Evolutionary conservation across 2,113 vertebrate species (phyloP).

Genomic region (Plotosus lineatus): DNA sequence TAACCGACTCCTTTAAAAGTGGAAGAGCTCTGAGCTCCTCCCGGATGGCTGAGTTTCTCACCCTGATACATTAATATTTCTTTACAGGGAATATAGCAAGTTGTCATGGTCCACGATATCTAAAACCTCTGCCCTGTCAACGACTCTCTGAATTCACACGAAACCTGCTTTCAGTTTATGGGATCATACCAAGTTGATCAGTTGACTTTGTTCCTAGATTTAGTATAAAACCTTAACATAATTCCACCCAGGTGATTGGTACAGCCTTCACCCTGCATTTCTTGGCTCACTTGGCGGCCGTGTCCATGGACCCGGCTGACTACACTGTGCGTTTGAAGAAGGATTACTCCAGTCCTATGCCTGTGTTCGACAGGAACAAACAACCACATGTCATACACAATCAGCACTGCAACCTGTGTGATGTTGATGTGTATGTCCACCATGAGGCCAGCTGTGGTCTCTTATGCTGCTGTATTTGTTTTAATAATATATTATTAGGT

Average conservation of each 20-base stretch:
- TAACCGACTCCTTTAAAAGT: too few species aligned
- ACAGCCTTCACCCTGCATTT: slow-evolving; percentile 64
- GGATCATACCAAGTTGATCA: background rate
- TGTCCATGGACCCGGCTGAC: slow-evolving; percentile 73
- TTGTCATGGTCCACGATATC: background rate
- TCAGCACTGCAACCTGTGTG: slow-evolving; percentile 74
- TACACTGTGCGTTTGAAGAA: slow-evolving; percentile 65
- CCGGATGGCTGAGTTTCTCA: too few species aligned
- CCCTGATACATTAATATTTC: too few species aligned
- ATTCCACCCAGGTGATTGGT: slow-evolving; percentile 60
- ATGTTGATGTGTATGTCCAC: slow-evolving; percentile 71
- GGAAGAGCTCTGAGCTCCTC: too few species aligned
- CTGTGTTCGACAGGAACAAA: slow-evolving; percentile 70
- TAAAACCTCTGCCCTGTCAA: background rate
- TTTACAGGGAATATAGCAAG: background rate
- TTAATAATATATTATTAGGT: background rate
- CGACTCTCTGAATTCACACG: background rate
- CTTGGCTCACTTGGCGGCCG: slow-evolving; percentile 62
- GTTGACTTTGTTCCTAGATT: background rate
- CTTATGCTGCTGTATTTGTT: background rate
- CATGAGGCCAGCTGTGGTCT: background rate
- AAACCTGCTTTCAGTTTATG: background rate
- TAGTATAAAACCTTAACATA: slow-evolving; percentile 63
- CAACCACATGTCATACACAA: slow-evolving; percentile 74
- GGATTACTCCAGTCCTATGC: slow-evolving; percentile 66